Evolutionary conservation across 2,113 vertebrate species (phyloP).

Genomic region (Otus sunia): DNA sequence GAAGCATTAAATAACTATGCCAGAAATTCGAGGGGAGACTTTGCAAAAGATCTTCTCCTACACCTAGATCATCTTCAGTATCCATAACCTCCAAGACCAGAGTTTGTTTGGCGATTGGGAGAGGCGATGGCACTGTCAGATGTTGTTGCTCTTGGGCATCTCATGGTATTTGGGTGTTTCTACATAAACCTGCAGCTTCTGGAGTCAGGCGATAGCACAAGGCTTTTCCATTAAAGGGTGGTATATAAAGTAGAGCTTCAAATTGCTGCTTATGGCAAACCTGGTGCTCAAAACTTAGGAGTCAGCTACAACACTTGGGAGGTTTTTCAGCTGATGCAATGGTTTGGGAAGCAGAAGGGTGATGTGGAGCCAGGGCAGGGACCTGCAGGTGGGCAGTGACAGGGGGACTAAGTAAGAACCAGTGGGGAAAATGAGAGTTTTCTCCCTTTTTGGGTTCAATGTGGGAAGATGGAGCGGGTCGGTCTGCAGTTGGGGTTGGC

Average conservation of each 20-base stretch:
- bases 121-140: neutral
- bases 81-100: fast-evolving
- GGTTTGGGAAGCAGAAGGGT: neutral
- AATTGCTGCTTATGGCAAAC: neutral
- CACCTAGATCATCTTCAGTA: fast-evolving
- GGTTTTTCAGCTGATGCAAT: fast-evolving
- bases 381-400: neutral
- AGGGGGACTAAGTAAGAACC: neutral
- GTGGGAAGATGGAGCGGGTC: neutral
- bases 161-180: neutral
- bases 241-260: neutral
- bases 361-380: neutral
- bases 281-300: neutral
- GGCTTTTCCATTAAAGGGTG: neutral
- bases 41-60: neutral
- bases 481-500: neutral
- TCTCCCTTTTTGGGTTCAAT: neutral
- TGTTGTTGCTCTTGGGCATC: neutral
- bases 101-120: neutral
- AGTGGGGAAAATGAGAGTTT: neutral
- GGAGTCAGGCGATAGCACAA: fast-evolving
- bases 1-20: neutral
- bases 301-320: neutral
- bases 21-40: neutral
- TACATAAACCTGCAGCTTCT: neutral